These are phyloP conservation scores for Chloroceryle aenea DNA, from an alignment of 2,113 vertebrate genomes.

Conservation along the genomic window DNA sequence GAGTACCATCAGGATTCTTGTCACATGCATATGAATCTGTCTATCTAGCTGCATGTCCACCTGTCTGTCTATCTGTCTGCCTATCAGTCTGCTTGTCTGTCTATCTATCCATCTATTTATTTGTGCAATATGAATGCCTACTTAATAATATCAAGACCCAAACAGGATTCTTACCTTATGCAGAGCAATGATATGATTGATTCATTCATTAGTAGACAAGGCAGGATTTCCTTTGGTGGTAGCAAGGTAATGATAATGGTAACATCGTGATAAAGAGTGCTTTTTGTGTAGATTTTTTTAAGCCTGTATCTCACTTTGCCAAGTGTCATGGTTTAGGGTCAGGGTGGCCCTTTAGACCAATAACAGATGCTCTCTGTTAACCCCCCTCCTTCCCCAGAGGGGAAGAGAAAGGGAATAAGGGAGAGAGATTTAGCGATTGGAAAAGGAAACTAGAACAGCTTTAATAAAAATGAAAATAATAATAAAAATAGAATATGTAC, in stretches of 20 bases:
- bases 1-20: not conserved
- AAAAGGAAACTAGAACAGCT: too few relatives aligned
- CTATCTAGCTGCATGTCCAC: not conserved
- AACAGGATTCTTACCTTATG: not conserved
- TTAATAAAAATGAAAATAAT: too few relatives aligned
- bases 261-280: not conserved
- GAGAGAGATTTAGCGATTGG: too few relatives aligned
- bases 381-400: too few relatives aligned
- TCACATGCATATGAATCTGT: not conserved
- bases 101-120: not conserved
- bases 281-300: not conserved
- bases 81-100: too few relatives aligned
- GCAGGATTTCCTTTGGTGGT: not conserved
- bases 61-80: accelerated
- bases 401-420: too few relatives aligned
- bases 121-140: not conserved
- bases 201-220: not conserved
- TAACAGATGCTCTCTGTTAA: too few relatives aligned
- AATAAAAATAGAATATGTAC: too few relatives aligned
- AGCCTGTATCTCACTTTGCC: not conserved
- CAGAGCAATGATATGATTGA: not conserved
- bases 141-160: not conserved
- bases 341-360: too few relatives aligned
- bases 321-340: not conserved
- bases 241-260: not conserved